These are phyloP conservation scores for Germaria angustata DNA, from an alignment of 2,888 invertebrate genomes.

Conservation along the genomic window DNA sequence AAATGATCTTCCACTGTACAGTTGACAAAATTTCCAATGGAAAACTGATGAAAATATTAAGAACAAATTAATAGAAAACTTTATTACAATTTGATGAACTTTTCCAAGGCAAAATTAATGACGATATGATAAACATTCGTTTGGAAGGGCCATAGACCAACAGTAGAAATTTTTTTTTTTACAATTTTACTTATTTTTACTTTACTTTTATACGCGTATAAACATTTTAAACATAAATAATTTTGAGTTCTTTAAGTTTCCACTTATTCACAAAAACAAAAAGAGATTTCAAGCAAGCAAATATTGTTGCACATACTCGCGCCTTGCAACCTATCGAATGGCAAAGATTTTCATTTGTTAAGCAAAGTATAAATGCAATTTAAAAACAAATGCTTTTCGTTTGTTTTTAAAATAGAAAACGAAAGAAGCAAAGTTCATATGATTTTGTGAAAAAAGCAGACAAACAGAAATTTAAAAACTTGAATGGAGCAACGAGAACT, in stretches of 20 bases:
- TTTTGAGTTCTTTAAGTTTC: constrained; percentile 14
- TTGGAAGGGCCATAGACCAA: too few relatives aligned
- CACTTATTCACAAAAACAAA: not conserved
- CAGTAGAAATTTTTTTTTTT: too few relatives aligned
- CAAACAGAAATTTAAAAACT: constrained; percentile 28
- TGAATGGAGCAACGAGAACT: constrained; percentile 52
- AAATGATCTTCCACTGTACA: too few relatives aligned
- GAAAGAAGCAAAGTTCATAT: constrained; percentile 30
- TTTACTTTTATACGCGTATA: too few relatives aligned
- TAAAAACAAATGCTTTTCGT: constrained; percentile 45
- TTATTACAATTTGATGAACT: not conserved
- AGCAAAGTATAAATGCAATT: constrained; percentile 73
- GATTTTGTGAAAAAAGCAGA: constrained; percentile 23
- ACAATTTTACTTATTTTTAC: too few relatives aligned
- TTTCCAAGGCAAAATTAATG: not conserved
- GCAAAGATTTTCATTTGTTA: constrained; percentile 75
- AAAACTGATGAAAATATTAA: too few relatives aligned
- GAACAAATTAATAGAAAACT: too few relatives aligned
- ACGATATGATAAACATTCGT: not conserved
- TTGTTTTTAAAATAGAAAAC: not conserved
- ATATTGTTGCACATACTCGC: constrained; percentile 22
- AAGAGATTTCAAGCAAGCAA: not conserved
- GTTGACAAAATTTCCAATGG: too few relatives aligned
- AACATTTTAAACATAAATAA: not conserved
- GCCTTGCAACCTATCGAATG: constrained; percentile 15